These are phyloP conservation scores for Temnothorax nylanderi DNA, from an alignment of 1,140 invertebrate species.

Conservation along the genomic window DNA sequence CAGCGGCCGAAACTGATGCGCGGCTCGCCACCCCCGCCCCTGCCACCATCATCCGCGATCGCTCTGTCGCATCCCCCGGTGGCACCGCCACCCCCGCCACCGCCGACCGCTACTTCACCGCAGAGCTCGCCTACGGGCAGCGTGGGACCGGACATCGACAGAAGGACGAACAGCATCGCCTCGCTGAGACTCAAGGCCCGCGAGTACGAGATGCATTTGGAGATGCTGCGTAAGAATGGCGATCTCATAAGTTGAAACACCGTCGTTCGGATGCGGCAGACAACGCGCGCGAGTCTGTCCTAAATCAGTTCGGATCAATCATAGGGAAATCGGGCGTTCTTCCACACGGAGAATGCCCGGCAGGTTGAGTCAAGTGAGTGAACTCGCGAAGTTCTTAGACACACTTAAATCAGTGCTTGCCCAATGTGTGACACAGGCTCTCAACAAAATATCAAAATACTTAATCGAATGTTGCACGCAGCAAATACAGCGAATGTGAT, in stretches of 20 bases:
- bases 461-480: neutral
- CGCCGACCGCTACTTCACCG: constrained; percentile 79
- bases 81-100: constrained; percentile 82
- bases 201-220: constrained; percentile 95
- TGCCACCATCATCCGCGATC: constrained; percentile 86
- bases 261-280: neutral
- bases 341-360: neutral
- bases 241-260: constrained; percentile 91
- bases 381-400: neutral
- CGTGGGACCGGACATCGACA: constrained; percentile 89
- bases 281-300: neutral
- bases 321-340: neutral
- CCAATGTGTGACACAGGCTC: neutral
- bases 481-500: neutral
- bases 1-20: constrained; percentile 86
- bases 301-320: neutral
- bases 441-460: neutral
- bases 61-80: constrained; percentile 80
- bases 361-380: neutral
- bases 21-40: constrained; percentile 82
- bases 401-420: neutral
- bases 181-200: constrained; percentile 95
- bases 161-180: constrained; percentile 95
- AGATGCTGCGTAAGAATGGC: constrained; percentile 93
- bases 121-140: constrained; percentile 80